Evolutionary conservation across 2,888 invertebrate species (phyloP), one percentile per base, ranked within the genome.

Genomic region (Monochamus alternatus): DNA sequence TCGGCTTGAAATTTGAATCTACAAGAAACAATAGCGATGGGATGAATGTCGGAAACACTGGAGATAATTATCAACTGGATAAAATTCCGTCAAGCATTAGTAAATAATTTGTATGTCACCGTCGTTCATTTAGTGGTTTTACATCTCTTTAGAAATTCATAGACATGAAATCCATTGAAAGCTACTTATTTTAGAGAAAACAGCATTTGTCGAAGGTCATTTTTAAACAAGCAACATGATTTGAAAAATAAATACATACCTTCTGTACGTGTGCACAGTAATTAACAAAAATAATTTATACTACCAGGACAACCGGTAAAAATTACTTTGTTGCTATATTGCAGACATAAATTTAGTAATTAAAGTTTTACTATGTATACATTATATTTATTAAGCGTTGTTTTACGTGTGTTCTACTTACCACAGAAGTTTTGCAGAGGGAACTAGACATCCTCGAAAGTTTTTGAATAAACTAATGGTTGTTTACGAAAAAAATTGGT

Each of bases 371-470:
- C 38, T 59, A 38, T 58, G 55, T 38, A 43, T 38, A 30, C 12
- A 12, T 9, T 59, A 22, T 38, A n/a, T 58, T 3, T 14, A 30
- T 64, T 9, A 65, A 30, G 30, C n/a, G 3, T 22, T 31, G 44
- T 52, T 55, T 47, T 55, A 14, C 3, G 52, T 38, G 5, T 58
- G 71, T 47, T 7, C 14, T 91, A 91, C 96, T 96, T 83, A 95
- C 89, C 93, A 85, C 85, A 7, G 85, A 83, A 44, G 82, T 82
- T 77, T 85, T 85, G 75, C 85, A 85, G 75, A 85, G 76, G 38
- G 85, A 83, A 75, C 79, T 84, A 73, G 84, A 79, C 85, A 85
- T 85, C 77, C 78, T 78, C 10, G 55, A n/a, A 38, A 38, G 38
- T 38, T 38, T 38, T 38, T 38, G 38, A 38, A 69, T 44, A 64